Percentiles rank a stretch among this genome's conserved stretches.
Evolutionary conservation across 2,797 vertebrate species (phyloP).

Genomic region (Oreochromis grahami): DNA sequence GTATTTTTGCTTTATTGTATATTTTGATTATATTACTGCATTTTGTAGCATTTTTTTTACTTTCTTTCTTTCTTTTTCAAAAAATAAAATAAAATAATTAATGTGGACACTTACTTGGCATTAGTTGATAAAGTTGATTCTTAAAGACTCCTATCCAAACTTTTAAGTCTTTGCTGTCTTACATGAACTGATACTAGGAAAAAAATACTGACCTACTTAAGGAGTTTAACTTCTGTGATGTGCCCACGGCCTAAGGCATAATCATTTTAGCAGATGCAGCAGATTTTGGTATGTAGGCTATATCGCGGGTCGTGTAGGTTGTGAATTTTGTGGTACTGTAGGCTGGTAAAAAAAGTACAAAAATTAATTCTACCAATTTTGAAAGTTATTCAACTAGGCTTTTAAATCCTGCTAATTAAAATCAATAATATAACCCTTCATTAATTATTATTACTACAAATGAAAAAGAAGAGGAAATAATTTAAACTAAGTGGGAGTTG

Average conservation of each 20-base stretch:
- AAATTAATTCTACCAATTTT: not conserved
- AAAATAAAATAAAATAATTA: not conserved
- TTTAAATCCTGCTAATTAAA: not conserved
- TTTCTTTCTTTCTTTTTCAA: fast-evolving
- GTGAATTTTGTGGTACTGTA: not conserved
- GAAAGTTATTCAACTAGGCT: not conserved
- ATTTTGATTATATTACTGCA: not conserved
- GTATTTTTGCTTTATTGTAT: not conserved
- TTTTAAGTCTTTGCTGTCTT: not conserved
- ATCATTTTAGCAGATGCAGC: not conserved
- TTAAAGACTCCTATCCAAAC: not conserved
- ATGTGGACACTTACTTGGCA: not conserved
- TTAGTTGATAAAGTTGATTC: not conserved
- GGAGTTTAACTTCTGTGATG: not conserved
- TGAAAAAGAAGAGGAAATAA: not conserved
- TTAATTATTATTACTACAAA: not conserved
- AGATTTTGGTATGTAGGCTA: not conserved
- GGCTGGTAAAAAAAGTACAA: not conserved
- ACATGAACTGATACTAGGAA: not conserved
- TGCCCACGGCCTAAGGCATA: not conserved
- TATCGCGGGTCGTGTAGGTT: not conserved
- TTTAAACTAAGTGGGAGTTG: not conserved
- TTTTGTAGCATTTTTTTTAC: not conserved
- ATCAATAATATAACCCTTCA: not conserved
- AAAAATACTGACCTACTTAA: not conserved